These are phyloP conservation scores for Cliona cf. orientalis DNA, from an alignment of 37 sponge, comb jelly and placozoan genomes.

Conservation along the genomic window DNA sequence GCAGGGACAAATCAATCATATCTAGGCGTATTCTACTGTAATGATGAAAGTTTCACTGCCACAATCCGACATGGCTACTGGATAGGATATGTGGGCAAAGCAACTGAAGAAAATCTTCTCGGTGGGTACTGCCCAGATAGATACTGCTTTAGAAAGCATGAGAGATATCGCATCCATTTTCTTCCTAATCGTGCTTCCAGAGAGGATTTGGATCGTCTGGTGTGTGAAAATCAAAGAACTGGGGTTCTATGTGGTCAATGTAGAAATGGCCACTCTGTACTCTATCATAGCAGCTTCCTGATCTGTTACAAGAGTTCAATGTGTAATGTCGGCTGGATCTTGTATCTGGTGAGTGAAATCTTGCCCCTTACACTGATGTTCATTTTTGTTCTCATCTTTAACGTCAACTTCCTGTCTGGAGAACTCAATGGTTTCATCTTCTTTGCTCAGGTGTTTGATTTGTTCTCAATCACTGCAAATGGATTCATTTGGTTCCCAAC, in stretches of 20 bases:
- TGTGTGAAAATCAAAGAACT: background rate
- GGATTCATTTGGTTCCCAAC: background rate
- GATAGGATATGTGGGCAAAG: no score
- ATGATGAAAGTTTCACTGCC: background rate
- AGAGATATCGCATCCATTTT: no score
- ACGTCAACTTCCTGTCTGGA: background rate
- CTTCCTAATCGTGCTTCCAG: background rate
- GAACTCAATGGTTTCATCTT: background rate
- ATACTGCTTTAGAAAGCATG: no score
- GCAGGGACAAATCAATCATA: no score
- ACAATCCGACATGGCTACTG: no score
- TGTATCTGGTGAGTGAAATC: background rate
- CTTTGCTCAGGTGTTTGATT: background rate
- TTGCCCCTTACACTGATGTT: background rate
- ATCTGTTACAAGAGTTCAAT: background rate
- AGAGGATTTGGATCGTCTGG: background rate
- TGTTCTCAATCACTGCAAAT: background rate
- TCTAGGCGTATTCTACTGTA: no score
- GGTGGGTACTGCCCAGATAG: no score
- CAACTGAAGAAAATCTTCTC: no score
- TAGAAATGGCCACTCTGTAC: background rate
- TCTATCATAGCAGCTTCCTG: background rate
- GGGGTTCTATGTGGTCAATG: background rate
- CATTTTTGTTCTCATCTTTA: background rate
- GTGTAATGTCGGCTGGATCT: constrained; percentile 1